Base-by-base conservation (phyloP, 1,140 invertebrate species). In the Chrysoperla carnea region DNA sequence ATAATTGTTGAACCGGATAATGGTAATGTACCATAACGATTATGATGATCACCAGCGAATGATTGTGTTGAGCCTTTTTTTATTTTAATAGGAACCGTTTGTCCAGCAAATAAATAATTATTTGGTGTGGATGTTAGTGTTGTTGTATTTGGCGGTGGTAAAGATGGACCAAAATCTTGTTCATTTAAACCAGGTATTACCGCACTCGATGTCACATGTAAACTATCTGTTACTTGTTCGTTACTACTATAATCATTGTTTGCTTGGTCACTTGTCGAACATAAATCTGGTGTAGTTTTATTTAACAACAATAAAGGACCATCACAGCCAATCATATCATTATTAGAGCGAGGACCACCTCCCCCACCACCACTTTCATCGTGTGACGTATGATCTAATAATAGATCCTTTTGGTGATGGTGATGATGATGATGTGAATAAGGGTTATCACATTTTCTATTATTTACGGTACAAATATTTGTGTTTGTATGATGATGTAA, bases 71-170 rank as follows among this genome's bases (percentile, higher is more conserved):
- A 9, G 4, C n/a, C 8, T 12, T 33, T 9, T 41, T 61, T 61
- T 33, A 61, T 55, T 8, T 52, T 58, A 29, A 59, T 60, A 17
- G 59, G 59, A 38, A 59, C 53, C 4, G 57, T 61, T 46, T 61
- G 59, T 13, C 57, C 59, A 4, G 55, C 56, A 7, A 61, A 45
- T 8, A 45, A 36, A 33, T 52, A 48, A 12, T 43, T 40, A 12
- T 31, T 41, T 4, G 41, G 11, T n/a, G 38, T 15, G 6, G 27
- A 45, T 33, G 8, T 9, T 2, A 33, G 2, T 9, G 8, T 33
- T 2, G 8, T 9, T 2, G 8, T 33, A 9, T 11, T 11, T 12
- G 31, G 31, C 4, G 8, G 8, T 12, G 31, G n/a, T 23, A 23
- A 3, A 2, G 17, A 23, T 23, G 17, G 17, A 23, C 17, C 17